Base-by-base conservation (phyloP, 2,113 vertebrate genomes). In the Ailurus styani region DNA sequence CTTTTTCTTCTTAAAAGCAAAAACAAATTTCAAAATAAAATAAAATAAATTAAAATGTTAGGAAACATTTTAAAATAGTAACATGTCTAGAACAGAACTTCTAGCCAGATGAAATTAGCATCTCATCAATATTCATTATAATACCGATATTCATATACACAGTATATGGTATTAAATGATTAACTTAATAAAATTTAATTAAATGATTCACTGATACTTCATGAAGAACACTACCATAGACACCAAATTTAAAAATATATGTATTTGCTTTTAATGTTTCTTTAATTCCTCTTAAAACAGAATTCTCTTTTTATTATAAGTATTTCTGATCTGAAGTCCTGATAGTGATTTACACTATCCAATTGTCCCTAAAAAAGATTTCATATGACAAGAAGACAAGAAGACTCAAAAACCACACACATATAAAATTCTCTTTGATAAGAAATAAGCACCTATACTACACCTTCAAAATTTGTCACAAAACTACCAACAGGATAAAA, bases 1-100 rank as follows among this genome's bases (percentile, higher is more conserved):
- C 42, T 54, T 52, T 7, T 75, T 93, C 87, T 86, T 87, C 14
- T 15, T 25, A 15, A 97, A 97, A 98, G 86, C 37, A 95, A 93
- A 95, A 55, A 2, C 87, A 82, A 90, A 40, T 64, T 40, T 95
- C 72, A 96, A 86, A 84, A 78, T 37, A 55, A 37, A 85, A 54
- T 95, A 10, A 20, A 68, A 86, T n/a, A 95, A 84, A 84, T 27
- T 73, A 9, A 96, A 55, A 92, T 54, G 94, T 94, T 54, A 96
- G 54, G 42, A 92, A 98, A 62, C 11, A 95, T 73, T 81, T 79
- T 93, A 60, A 86, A 98, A 96, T 50, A 90, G 37, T 94, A 84
- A 96, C 29, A 84, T 77, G 9, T 62, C 34, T 42, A 37, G 12
- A 96, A 72, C 17, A 91, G 27, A 97, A 95, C 85, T 96, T 91